A percentile compares a stretch with the other conserved stretches of the same genome.
These are phyloP conservation scores for Tragelaphus buxtoni DNA, from an alignment of 2,113 vertebrate species.

Conservation along the genomic window DNA sequence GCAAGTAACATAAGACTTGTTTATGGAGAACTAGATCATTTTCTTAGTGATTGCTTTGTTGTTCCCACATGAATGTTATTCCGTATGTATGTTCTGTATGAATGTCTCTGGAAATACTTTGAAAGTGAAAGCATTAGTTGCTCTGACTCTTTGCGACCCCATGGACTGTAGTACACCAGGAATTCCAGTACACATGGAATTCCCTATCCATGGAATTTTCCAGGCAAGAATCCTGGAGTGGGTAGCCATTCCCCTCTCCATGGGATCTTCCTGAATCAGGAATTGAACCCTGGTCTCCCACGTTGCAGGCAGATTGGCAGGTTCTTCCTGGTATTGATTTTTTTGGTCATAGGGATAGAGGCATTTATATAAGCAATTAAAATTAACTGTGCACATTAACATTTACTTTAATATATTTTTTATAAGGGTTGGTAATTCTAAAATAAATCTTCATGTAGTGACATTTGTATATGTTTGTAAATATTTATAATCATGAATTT, in stretches of 20 bases:
- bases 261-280: not conserved
- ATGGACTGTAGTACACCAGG: not conserved
- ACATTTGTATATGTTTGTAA: not conserved
- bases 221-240: not conserved
- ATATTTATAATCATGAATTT: not conserved
- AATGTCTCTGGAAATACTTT: not conserved
- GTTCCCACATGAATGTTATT: not conserved
- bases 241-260: not conserved
- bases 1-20: not conserved
- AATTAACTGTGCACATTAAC: not conserved
- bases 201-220: not conserved
- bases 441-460: not conserved
- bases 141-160: not conserved
- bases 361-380: not conserved
- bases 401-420: slow-evolving; percentile 20
- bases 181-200: not conserved
- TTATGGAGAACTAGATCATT: not conserved
- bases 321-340: not conserved
- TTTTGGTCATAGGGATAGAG: not conserved
- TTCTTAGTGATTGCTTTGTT: not conserved
- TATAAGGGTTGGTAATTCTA: not conserved
- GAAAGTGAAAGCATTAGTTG: not conserved
- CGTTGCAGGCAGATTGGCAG: not conserved
- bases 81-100: not conserved
- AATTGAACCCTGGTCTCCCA: not conserved